Evolutionary conservation across 2,888 invertebrate genomes (phyloP).

Genomic region (Helobdella robusta): DNA sequence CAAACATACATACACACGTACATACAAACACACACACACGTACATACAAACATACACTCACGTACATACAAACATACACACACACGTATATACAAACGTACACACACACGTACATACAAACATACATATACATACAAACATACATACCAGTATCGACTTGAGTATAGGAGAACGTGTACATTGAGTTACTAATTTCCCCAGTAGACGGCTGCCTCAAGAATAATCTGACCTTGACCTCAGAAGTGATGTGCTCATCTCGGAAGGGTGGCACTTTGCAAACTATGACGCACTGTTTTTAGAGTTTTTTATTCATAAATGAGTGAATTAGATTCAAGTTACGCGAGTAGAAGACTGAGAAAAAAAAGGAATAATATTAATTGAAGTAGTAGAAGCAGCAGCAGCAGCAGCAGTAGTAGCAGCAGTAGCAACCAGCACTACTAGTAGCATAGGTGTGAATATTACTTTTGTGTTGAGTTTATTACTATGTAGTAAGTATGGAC

Average conservation of each 20-base stretch:
- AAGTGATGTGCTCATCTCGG: background rate
- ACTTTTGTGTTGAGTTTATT: too few relatives aligned
- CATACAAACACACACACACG: too few relatives aligned
- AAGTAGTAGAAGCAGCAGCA: too few relatives aligned
- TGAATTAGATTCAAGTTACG: background rate
- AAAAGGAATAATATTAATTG: background rate
- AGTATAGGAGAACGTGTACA: background rate
- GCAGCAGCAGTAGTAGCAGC: too few relatives aligned
- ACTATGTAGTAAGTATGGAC: background rate
- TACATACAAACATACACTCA: too few relatives aligned
- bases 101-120: too few relatives aligned
- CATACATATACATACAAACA: too few relatives aligned
- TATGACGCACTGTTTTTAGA: background rate
- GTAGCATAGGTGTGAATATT: too few relatives aligned
- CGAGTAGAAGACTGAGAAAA: background rate
- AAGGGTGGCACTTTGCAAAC: conserved; percentile 2
- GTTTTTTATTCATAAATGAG: background rate
- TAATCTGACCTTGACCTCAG: background rate
- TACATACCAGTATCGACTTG: background rate
- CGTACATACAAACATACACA: too few relatives aligned
- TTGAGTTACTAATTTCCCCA: background rate
- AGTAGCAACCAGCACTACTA: too few relatives aligned
- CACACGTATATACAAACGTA: too few relatives aligned
- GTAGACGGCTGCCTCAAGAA: conserved; percentile 12
- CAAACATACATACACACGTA: too few relatives aligned